Evolutionary conservation across 2,113 vertebrate genomes (phyloP), one percentile per base, ranked within the genome.

Genomic region (Podilymbus podiceps): DNA sequence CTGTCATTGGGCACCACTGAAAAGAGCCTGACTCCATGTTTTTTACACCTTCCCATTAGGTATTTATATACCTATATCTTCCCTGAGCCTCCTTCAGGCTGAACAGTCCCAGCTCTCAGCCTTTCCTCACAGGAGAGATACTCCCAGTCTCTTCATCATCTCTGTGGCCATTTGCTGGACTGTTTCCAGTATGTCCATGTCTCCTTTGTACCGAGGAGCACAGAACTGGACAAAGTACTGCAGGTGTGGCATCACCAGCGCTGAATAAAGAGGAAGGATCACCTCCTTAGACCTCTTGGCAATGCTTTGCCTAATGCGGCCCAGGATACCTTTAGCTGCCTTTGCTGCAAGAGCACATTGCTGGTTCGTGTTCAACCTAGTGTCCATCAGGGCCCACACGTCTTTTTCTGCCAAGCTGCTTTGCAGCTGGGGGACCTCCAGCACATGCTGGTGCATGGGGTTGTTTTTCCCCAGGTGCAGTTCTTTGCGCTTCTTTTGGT

Each of bases 211-310:
- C 7, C 55, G 74, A 76, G 15, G 62, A 60, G 7, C 40, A 33
- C 27, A 68, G 56, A 59, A 58, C 49, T 63, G 53, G 31, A n/a
- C 31, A 50, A 17, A 27, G 7, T n/a, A 89, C 42, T 42, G 12
- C 42, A 42, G 42, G 42, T 42, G 42, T 42, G 42, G 42, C 14
- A 15, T 42, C 42, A 42, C 42, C 42, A 42, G 42, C 14, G 11
- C 42, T 42, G 42, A 42, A 46, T 60, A 76, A 80, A 80, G 7
- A 23, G 31, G 5, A 25, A 50, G 35, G 40, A 68, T 64, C 30
- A 55, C 15, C 2, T 73, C 21, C 10, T 12, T 44, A 0, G 0
- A n/a, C 23, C 15, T 66, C 4, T n/a, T 76, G 50, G 14, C 22
- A 60, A 60, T 30, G 27, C 12, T 49, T 62, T 64, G 19, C n/a